Evolutionary conservation across 2,888 invertebrate genomes (phyloP), one percentile per base, ranked within the genome.

Genomic region (Imbricaverruca yamaguchii): DNA sequence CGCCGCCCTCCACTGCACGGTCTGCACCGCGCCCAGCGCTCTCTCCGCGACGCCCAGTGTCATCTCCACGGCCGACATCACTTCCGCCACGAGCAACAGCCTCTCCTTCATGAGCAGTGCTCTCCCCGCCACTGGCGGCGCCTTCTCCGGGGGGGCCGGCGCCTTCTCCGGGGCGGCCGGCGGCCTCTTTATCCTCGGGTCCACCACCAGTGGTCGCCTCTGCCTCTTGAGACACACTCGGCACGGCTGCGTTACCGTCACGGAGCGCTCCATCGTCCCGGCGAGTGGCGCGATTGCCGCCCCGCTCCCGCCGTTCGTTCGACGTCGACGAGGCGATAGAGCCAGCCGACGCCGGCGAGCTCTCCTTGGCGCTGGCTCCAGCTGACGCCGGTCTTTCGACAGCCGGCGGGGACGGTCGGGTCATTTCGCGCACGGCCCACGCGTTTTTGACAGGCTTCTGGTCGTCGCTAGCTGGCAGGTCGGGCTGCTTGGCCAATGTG

Each of bases 391-490:
- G 12, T 59, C 12, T 11, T 7, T 59, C 59, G 12, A 15, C 12
- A 11, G 59, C 15, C 39, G 25, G 74, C 25, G 74, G 82, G 56
- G 21, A 59, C 55, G 23, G 81, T 78, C 15, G 63, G 63, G 78
- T 25, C 80, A 77, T 78, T 63, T 81, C 79, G 57, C 55, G 74
- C 65, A 39, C 77, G 23, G 61, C 63, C 82, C 80, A 77, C 67
- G 59, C 80, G 80, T 57, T 39, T 39, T 80, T 80, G n/a, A 59
- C 77, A 18, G 21, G 65, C 23, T 15, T 9, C 39, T 84, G 87
- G 63, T 86, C 85, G 80, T 87, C 84, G 80, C 87, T 85, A 80
- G 57, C 15, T 4, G 6, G 1, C 57, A 9, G 23, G 7, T 79
- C 79, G 4, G 74, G 53, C 74, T 39, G 15, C 55, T 74, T 74